Base-by-base conservation (phyloP, 1,140 invertebrate species). In the Maconellicoccus hirsutus region DNA sequence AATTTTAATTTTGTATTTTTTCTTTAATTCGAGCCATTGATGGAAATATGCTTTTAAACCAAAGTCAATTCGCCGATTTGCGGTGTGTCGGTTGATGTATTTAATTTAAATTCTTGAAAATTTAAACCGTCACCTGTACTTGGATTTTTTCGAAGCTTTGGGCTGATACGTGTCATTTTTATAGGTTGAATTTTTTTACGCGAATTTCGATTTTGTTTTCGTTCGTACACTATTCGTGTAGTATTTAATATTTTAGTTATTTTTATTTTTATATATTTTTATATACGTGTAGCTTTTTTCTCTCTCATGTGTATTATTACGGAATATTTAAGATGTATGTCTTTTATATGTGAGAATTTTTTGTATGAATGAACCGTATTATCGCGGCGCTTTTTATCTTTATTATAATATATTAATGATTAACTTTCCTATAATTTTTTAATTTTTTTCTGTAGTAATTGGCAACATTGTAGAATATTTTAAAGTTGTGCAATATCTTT, bases 211-310 rank as follows among this genome's bases (percentile, higher is more conserved):
- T 52, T 52, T 52, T 52, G 42, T 52, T 52, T 2, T 6, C n/a
- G 6, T 52, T 52, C 6, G 6, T 6, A 52, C 42, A 52, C 42
- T 52, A 52, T 19, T 33, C n/a, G 42, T 52, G 42, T 52, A 52
- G 42, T 8, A 52, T 16, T 52, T 8, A 52, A 33, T 6, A 6
- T 52, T 52, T 14, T 52, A 52, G 42, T 52, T 52, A 6, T 52
- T 52, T 52, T 52, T 52, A 52, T 52, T 52, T 52, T 52, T 52
- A 52, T 52, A 52, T 16, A 52, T 52, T 52, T 52, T 52, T 52
- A 52, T 52, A 52, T 52, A 33, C 29, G 42, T 52, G 42, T 52
- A 52, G 42, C 42, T 52, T 52, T 52, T 52, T 52, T 52, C n/a
- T n/a, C n/a, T 16, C 42, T 52, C 29, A 33, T 52, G 42, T 52